Conservation (phyloP, 2,113 vertebrate genomes). For the Cromileptes altivelis region DNA sequence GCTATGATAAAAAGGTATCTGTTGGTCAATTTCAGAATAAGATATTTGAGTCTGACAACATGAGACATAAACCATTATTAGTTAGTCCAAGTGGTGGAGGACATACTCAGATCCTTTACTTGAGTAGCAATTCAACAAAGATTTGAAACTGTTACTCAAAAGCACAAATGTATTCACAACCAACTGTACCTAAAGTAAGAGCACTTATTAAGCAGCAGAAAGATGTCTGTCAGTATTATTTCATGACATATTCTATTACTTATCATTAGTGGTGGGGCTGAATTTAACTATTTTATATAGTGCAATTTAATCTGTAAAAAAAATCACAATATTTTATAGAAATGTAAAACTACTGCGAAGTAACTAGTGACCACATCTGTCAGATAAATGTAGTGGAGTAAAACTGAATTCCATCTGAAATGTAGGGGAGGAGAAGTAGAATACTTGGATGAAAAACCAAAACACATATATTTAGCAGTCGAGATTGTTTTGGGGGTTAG, state of each 20-base stretch:
- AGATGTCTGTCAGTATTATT: too few relatives aligned
- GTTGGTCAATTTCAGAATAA: neutral
- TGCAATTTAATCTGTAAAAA: neutral
- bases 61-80: neutral
- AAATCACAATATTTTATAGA: too few relatives aligned
- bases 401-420: neutral
- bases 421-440: too few relatives aligned
- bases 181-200: neutral
- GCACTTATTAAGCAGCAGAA: too few relatives aligned
- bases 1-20: neutral
- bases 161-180: too few relatives aligned
- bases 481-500: too few relatives aligned
- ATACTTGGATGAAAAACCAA: too few relatives aligned
- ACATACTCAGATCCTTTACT: neutral
- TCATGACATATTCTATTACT: too few relatives aligned
- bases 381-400: neutral
- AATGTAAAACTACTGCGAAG: neutral
- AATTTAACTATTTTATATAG: neutral
- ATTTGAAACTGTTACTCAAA: too few relatives aligned
- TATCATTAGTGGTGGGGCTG: neutral
- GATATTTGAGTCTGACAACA: neutral
- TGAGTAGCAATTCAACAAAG: too few relatives aligned
- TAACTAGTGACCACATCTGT: neutral
- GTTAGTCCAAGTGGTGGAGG: neutral
- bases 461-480: too few relatives aligned